A percentile compares a stretch with the other conserved stretches of the same genome.
phyloP scores from a whole-genome alignment of 30 jellyfish, hydroid and myxozoan species.

The Hydractinia symbiolongicarpus region DNA sequence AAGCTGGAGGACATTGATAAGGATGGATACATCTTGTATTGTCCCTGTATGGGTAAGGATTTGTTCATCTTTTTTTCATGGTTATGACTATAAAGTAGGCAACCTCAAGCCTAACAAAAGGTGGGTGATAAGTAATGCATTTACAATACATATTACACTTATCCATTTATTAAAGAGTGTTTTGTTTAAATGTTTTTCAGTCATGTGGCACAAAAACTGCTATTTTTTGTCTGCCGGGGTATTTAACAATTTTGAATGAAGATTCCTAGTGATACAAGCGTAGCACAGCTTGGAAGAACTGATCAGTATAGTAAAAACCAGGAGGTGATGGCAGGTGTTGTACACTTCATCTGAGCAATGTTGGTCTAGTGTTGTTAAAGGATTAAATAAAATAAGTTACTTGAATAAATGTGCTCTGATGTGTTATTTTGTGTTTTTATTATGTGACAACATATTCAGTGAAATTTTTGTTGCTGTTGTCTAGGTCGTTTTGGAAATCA shows the following conservation, averaged over 20 bases:
- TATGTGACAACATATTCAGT: neutral
- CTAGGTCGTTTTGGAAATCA: conserved; percentile 96
- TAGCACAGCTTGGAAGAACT: no score
- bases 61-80: neutral
- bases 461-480: neutral
- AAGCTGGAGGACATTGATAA: conserved; percentile 27
- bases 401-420: neutral
- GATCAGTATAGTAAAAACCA: no score
- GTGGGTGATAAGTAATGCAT: neutral
- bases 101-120: neutral
- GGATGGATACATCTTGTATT: conserved; percentile 59
- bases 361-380: neutral
- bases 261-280: no score
- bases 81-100: neutral
- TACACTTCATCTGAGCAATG: neutral
- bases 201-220: no score
- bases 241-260: no score
- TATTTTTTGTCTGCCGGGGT: no score
- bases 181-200: no score
- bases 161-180: no score
- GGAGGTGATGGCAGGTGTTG: neutral
- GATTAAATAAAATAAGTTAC: no score
- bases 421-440: neutral
- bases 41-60: conserved; percentile 80
- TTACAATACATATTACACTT: no score